phyloP scores from a whole-genome alignment of 2,113 vertebrate genomes.

The Hassar affinis region DNA sequence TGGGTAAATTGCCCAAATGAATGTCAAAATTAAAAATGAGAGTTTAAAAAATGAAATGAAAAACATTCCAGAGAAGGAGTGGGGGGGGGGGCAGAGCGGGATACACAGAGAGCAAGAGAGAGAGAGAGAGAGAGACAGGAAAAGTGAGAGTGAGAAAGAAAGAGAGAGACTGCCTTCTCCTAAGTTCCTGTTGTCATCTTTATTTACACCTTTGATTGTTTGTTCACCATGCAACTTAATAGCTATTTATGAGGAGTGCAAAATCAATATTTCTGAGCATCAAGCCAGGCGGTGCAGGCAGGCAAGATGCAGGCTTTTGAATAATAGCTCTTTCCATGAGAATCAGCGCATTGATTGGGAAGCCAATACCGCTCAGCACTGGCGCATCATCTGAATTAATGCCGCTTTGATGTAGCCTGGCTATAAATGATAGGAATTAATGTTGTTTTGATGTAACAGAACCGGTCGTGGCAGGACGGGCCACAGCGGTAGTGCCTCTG shows the following conservation, averaged over 20 bases:
- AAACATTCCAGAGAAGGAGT: background rate
- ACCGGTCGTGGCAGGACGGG: slow-evolving; percentile 57
- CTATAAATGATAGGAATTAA: slow-evolving; percentile 66
- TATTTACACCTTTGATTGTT: slow-evolving; percentile 58
- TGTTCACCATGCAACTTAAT: slow-evolving; percentile 59
- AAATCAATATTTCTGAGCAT: slow-evolving; percentile 66
- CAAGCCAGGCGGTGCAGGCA: slow-evolving; percentile 52
- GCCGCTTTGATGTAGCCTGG: slow-evolving; percentile 48
- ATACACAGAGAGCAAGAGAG: background rate
- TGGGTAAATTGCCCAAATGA: slow-evolving; percentile 30
- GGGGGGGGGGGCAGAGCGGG: background rate
- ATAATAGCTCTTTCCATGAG: slow-evolving; percentile 61
- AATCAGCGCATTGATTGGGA: slow-evolving; percentile 72
- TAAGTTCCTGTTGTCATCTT: slow-evolving; percentile 47
- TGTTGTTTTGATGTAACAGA: slow-evolving; percentile 64
- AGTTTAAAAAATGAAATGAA: slow-evolving; percentile 18
- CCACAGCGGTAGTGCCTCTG: slow-evolving; percentile 43
- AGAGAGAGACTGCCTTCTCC: background rate
- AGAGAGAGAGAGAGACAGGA: background rate
- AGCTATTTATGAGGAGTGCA: slow-evolving; percentile 60
- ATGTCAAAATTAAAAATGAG: slow-evolving; percentile 12
- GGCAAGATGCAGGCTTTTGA: slow-evolving; percentile 57
- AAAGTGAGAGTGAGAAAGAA: background rate
- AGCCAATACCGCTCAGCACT: slow-evolving; percentile 62
- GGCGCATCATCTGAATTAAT: slow-evolving; percentile 45